Conservation (phyloP, 2,888 invertebrate genomes). For the Troglohyphantes excavatus region DNA sequence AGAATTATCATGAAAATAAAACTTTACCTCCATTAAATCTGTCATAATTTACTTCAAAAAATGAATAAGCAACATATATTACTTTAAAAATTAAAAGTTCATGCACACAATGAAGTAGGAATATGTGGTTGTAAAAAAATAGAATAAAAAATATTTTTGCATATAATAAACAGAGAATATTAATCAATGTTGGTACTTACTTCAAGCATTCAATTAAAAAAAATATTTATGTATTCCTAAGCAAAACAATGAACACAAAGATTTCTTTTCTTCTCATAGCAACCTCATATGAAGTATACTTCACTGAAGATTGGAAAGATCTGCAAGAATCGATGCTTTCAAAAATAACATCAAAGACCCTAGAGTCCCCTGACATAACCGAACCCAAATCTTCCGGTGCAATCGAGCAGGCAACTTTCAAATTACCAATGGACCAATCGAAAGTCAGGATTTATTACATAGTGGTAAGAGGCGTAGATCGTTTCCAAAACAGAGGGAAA, state of each 20-base stretch:
- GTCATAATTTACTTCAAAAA: no score
- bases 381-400: constrained; percentile 34
- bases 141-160: no score
- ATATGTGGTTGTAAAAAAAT: no score
- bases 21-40: no score
- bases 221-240: no score
- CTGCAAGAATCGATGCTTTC: constrained; percentile 61
- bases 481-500: constrained; percentile 34
- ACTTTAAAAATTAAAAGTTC: no score
- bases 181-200: no score
- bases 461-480: constrained; percentile 31
- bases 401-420: neutral
- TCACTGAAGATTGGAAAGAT: constrained; percentile 67
- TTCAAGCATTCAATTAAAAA: no score
- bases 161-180: no score
- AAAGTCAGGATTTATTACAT: constrained; percentile 20
- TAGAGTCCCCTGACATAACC: neutral
- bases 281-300: constrained; percentile 43
- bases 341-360: constrained; percentile 29
- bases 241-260: neutral
- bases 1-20: no score
- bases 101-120: no score
- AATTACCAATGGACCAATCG: neutral
- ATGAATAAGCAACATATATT: no score
- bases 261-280: constrained; percentile 49